Evolutionary conservation across 2,797 vertebrate species (phyloP), one percentile per base, ranked within the genome.

Genomic region (Eurystomus glaucurus): DNA sequence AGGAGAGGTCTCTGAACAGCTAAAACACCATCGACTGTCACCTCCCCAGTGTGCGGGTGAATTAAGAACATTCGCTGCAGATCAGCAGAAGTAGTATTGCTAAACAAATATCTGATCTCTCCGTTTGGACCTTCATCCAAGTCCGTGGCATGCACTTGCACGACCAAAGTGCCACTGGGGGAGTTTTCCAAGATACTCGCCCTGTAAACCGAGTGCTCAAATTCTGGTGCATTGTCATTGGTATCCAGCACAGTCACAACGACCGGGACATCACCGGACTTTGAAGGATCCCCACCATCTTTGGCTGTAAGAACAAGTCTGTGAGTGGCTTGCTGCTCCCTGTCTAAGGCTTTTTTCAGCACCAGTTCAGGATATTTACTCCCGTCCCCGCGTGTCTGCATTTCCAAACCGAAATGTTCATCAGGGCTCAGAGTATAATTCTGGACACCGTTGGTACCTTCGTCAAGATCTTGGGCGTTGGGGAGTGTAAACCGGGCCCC

Each of bases 211-310:
- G 98, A 96, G 26, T 82, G 96, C 48, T 98, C 97, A 81, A 99
- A 99, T 17, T 94, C 93, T 3, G 98, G 98, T 5, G 97, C 96
- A 29, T 98, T 99, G 94, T 98, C 98, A 46, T 99, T 99, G 29
- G 86, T 98, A 94, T 99, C 98, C 76, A 98, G 94, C 60, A 99
- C 98, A 16, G 91, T 89, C 61, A 99, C 84, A 61, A 97, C 64
- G 54, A 99, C 90, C 0, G 88, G 93, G 29, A 97, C 83, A 1
- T 98, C 97, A 18, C 98, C 96, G 0, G 98, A 98, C 88, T 94
- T 97, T 39, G 85, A 87, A 18, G 98, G 98, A 71, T 91, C 93
- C 54, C 98, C 98, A 39, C 98, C 94, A 11, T 98, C 98, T 92
- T 95, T 74, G 90, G 98, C 98, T 11, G 96, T 98, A 79, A 99